Evolutionary conservation across 2,113 vertebrate species (phyloP), one percentile per base, ranked within the genome.

Genomic region (Stigmatopora argus): DNA sequence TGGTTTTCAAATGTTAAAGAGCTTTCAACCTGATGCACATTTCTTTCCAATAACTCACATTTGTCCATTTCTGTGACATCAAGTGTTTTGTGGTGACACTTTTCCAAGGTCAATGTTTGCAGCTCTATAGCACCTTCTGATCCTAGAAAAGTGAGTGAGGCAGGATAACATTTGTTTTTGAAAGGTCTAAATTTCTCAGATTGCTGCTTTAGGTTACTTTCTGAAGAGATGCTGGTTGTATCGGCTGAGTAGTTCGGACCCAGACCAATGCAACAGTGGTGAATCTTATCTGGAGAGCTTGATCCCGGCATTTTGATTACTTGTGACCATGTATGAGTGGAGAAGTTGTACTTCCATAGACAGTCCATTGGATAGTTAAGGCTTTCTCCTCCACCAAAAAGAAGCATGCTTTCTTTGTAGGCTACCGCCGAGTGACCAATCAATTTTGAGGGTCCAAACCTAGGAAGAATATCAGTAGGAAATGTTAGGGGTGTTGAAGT

Each of bases 271-370:
- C 90, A 83, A 83, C 92, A 90, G 82, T 94, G 93, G 80, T 95
- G 89, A 7, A 87, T 89, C 79, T 89, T 93, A 66, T 87, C 77
- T 4, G 90, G 85, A 34, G 90, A 74, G 18, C 72, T 75, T 3
- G 70, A 83, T 71, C 85, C 84, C 1, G 78, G 75, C 0, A 84
- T 65, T 0, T 80, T 62, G 0, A 66, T 65, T 0, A 93, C 64
- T 79, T 88, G 92, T 72, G 82, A 84, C 94, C 93, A 95, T 3
- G 72, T 80, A 41, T 89, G 87, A 0, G 85, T 78, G 19, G n/a
- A 78, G 81, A 95, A 91, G 82, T 75, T 73, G 74, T 91, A 94
- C 55, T 82, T 91, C 94, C 94, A 95, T 69, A 96, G 69, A 62
- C 74, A 83, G 67, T 75, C 86, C 18, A 69, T 75, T 7, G 88